These are phyloP conservation scores for Spodoptera littoralis DNA, from an alignment of 2,888 invertebrate genomes.

Conservation along the genomic window DNA sequence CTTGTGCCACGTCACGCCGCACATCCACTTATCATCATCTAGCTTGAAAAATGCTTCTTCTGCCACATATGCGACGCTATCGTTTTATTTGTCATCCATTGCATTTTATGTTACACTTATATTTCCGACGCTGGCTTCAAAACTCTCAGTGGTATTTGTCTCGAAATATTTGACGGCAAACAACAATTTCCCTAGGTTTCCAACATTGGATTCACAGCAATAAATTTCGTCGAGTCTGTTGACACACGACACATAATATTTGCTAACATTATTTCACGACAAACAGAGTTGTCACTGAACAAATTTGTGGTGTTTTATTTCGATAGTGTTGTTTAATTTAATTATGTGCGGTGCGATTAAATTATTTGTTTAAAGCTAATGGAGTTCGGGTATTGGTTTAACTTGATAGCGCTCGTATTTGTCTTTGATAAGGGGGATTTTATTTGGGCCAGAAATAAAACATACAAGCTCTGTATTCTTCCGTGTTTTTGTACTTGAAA, in stretches of 20 bases:
- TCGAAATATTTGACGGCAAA: conserved; percentile 24
- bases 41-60: conserved; percentile 30
- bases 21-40: conserved; percentile 49
- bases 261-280: conserved; percentile 78
- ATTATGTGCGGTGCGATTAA: conserved; percentile 71
- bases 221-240: conserved; percentile 81
- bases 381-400: conserved; percentile 66
- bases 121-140: conserved; percentile 15
- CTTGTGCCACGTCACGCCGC: conserved; percentile 59
- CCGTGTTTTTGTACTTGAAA: conserved; percentile 43
- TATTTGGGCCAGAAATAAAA: conserved; percentile 70
- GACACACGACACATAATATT: conserved; percentile 75
- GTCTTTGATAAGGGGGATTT: conserved; percentile 68
- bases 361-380: conserved; percentile 75
- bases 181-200: conserved; percentile 44
- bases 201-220: conserved; percentile 69
- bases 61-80: conserved; percentile 13
- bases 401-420: conserved; percentile 67
- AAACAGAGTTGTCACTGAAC: conserved; percentile 79
- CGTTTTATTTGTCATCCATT: conserved; percentile 36
- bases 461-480: conserved; percentile 62
- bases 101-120: conserved; percentile 23
- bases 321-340: conserved; percentile 83
- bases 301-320: conserved; percentile 80
- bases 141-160: conserved; percentile 21